These are phyloP conservation scores for Eupithecia inturbata DNA, from an alignment of 2,888 invertebrate species.

Conservation along the genomic window DNA sequence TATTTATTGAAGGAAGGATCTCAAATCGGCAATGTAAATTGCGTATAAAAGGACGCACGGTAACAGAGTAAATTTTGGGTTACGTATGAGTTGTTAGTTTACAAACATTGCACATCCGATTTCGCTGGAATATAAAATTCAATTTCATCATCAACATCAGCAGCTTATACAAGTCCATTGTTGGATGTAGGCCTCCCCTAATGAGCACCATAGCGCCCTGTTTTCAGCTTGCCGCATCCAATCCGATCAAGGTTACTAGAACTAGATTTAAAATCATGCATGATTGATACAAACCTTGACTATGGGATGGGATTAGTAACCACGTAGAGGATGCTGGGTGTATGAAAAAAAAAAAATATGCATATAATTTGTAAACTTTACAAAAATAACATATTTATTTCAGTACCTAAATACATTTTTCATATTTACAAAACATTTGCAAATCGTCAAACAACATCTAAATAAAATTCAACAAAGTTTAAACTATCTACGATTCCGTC, in stretches of 20 bases:
- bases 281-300: conserved; percentile 1
- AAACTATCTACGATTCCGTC: conserved; percentile 30
- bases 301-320: not conserved
- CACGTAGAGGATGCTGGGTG: conserved; percentile 7
- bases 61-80: no score
- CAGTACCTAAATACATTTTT: conserved; percentile 16
- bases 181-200: not conserved
- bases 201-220: not conserved
- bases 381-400: conserved; percentile 40
- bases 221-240: not conserved
- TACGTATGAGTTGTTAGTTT: no score
- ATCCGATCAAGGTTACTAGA: not conserved
- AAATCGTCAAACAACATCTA: conserved; percentile 26
- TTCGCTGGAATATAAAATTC: no score
- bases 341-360: not conserved
- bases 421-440: conserved; percentile 33
- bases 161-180: not conserved
- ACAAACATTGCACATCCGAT: no score
- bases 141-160: not conserved
- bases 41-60: no score
- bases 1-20: no score
- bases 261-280: not conserved
- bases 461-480: conserved; percentile 27
- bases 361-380: conserved; percentile 19
- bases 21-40: no score